Conservation (phyloP, 2,113 vertebrate species). For the Chaetura pelagica region DNA sequence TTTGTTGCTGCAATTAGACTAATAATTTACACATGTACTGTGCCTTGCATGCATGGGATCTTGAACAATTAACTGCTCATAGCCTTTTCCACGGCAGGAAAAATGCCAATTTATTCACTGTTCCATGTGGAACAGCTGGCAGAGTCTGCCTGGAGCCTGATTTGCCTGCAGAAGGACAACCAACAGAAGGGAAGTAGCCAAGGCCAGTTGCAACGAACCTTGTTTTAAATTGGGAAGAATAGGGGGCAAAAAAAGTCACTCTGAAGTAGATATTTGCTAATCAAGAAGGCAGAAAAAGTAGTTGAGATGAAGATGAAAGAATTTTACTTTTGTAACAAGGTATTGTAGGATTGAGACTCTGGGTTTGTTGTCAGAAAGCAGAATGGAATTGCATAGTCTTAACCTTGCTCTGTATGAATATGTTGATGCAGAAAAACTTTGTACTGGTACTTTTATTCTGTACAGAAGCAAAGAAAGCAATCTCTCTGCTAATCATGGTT, state of each 20-base stretch:
- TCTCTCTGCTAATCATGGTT: background rate
- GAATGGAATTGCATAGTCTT: background rate
- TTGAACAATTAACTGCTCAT: conserved; percentile 2
- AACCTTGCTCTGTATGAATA: background rate
- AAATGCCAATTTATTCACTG: background rate
- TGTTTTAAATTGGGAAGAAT: background rate
- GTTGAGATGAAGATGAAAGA: background rate
- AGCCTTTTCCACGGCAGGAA: background rate
- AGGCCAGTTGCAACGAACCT: background rate
- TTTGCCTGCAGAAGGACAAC: background rate
- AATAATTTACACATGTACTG: conserved; percentile 13
- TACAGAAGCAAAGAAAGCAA: background rate
- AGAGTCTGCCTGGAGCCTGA: background rate
- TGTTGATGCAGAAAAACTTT: background rate
- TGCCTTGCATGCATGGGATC: background rate
- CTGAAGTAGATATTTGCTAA: background rate
- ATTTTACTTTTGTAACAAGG: background rate
- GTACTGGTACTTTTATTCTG: background rate
- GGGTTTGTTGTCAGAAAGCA: background rate
- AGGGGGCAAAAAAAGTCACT: background rate
- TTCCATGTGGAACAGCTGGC: background rate
- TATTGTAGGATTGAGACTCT: background rate
- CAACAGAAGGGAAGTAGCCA: background rate
- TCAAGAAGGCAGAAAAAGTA: background rate
- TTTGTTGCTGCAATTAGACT: conserved; percentile 13